A percentile compares a stretch with the other conserved stretches of the same genome.
Conservation (phyloP, 2,888 invertebrate species). For the Nebria salina region DNA sequence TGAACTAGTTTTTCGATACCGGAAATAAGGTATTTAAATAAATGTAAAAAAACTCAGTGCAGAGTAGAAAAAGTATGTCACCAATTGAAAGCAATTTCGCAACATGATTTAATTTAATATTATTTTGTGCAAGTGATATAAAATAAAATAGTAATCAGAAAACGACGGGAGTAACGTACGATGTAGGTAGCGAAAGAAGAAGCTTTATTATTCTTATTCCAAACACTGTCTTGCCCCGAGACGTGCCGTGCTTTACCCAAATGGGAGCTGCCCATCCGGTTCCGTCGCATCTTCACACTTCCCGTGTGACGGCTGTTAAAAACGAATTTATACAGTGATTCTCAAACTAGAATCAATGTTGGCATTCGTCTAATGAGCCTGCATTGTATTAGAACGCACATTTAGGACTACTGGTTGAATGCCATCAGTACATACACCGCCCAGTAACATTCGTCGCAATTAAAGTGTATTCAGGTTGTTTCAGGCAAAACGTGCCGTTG, state of each 20-base stretch:
- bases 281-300: constrained; percentile 1
- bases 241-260: background rate
- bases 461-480: background rate
- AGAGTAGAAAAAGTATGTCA: background rate
- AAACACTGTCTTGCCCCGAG: background rate
- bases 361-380: background rate
- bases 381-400: background rate
- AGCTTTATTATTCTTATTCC: background rate
- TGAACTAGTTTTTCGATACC: background rate
- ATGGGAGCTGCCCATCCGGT: background rate
- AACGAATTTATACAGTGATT: background rate
- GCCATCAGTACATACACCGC: background rate
- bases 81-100: background rate
- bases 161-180: background rate
- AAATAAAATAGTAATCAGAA: background rate
- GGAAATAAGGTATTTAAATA: background rate
- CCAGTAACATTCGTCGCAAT: background rate
- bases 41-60: background rate
- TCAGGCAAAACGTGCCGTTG: background rate
- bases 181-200: background rate
- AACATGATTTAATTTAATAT: background rate
- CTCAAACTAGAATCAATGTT: background rate
- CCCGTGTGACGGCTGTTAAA: background rate
- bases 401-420: background rate
- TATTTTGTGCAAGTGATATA: background rate